A percentile compares a stretch with the other conserved stretches of the same genome.
phyloP scores from a whole-genome alignment of 2,113 vertebrate species.

The Hystrix cristata region DNA sequence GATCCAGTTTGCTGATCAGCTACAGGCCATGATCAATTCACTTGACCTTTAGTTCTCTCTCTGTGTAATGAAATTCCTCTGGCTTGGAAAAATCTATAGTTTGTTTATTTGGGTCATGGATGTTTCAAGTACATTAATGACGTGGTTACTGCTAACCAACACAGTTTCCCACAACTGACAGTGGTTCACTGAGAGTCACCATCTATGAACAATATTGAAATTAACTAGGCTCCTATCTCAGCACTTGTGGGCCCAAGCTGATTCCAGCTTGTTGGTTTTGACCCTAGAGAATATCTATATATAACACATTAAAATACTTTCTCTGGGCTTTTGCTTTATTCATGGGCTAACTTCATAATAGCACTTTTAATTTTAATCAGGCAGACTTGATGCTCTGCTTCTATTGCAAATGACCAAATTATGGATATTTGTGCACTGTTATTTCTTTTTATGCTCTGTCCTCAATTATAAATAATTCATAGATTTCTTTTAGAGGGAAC shows the following conservation, averaged over 20 bases:
- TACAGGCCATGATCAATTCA: background rate
- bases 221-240: constrained; percentile 19
- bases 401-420: constrained; percentile 78
- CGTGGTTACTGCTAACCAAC: constrained; percentile 51
- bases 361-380: constrained; percentile 79
- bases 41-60: constrained; percentile 40
- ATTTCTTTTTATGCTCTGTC: constrained; percentile 69
- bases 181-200: background rate
- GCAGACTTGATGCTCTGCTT: constrained; percentile 64
- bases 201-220: background rate
- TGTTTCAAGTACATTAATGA: constrained; percentile 34
- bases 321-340: constrained; percentile 64
- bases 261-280: constrained; percentile 53
- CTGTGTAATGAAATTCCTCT: constrained; percentile 58
- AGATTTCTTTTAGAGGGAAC: constrained; percentile 62
- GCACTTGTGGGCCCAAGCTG: constrained; percentile 5
- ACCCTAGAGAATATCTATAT: constrained; percentile 22
- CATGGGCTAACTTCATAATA: constrained; percentile 65
- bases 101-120: constrained; percentile 59
- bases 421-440: constrained; percentile 74
- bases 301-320: constrained; percentile 63
- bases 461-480: constrained; percentile 79
- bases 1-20: background rate
- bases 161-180: constrained; percentile 1
- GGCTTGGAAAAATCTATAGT: constrained; percentile 71